Evolutionary conservation across 2,113 vertebrate genomes (phyloP), one percentile per base, ranked within the genome.

Genomic region (Cervus canadensis): DNA sequence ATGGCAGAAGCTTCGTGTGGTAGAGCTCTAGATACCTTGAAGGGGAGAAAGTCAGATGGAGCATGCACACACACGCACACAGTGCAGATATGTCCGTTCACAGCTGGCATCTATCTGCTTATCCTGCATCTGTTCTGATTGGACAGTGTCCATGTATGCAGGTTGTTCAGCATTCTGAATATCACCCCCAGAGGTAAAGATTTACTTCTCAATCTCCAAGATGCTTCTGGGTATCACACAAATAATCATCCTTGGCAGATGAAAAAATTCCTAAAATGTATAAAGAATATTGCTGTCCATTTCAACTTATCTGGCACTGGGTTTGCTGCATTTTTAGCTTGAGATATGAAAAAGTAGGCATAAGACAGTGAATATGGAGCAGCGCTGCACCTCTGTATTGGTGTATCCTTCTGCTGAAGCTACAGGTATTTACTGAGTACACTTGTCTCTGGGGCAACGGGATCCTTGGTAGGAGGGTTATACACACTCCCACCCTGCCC

Each of bases 231-330:
- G 50, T 59, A 9, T 87, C 82, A 89, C 43, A 78, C 13, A 64
- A 30, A 54, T 9, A 88, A 36, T 74, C 50, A 86, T 74, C 5
- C 25, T 81, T 30, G 28, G 71, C 45, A 89, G 50, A 45, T 81
- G 36, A 93, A 43, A 96, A 36, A 82, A 57, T 78, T 88, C 30
- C 86, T 81, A 43, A 54, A 96, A 85, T 50, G n/a, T 67, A 6
- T 82, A 21, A 85, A 60, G 43, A 82, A 52, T 45, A n/a, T 19
- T 60, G 7, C 36, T 43, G 7, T 76, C 40, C 25, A 13, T 91
- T 93, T 57, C 59, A 81, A 83, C 89, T 43, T 74, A 23, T 25
- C 40, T 54, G 28, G 40, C 5, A 17, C 45, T 30, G 30, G 52
- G 48, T 82, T 92, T 57, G 60, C 52, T 71, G 50, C 25, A 3